Base-by-base conservation (phyloP, 2,113 vertebrate species). In the Zapornia atra region DNA sequence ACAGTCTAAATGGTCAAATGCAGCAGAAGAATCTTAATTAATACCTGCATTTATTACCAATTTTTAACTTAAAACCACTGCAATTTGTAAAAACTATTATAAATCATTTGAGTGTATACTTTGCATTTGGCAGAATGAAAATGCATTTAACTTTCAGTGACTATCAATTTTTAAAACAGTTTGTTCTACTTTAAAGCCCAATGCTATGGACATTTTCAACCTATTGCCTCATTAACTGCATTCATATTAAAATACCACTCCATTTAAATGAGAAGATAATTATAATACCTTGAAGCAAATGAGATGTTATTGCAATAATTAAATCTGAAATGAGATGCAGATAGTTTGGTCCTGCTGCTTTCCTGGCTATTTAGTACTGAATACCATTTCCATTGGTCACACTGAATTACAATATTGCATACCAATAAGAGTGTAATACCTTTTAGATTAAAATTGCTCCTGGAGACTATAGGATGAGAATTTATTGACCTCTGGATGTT, bases 231-330 rank as follows among this genome's bases (percentile, higher is more conserved):
- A 97, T 98, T 98, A 98, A 97, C 87, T 93, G 38, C 97, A 97
- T 97, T 98, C 96, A 96, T 97, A 97, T 96, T 97, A 97, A 97
- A 98, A 97, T 97, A 97, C 92, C 96, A 96, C 92, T 98, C 96
- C 64, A 95, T 98, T 97, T 97, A 96, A 98, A 98, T 96, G 93
- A 97, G 96, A 95, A 96, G 96, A 97, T 98, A 98, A 98, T 98
- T 97, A 91, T 96, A 98, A 97, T 97, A 98, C 97, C 97, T 98
- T 96, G 95, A 96, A 98, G 96, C 82, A 98, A 98, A 98, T 98
- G 94, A 96, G 95, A 96, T 98, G 95, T 97, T 98, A 98, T 97
- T 98, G 93, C 95, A 98, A 97, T 97, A 97, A 98, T 98, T 98
- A 98, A 97, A 97, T 96, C 95, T 86, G 97, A 95, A 97, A 97